Percentiles rank a stretch among this genome's conserved stretches.
These are phyloP conservation scores for Platynereis dumerilii DNA, from an alignment of 2,888 invertebrate genomes.

Conservation along the genomic window DNA sequence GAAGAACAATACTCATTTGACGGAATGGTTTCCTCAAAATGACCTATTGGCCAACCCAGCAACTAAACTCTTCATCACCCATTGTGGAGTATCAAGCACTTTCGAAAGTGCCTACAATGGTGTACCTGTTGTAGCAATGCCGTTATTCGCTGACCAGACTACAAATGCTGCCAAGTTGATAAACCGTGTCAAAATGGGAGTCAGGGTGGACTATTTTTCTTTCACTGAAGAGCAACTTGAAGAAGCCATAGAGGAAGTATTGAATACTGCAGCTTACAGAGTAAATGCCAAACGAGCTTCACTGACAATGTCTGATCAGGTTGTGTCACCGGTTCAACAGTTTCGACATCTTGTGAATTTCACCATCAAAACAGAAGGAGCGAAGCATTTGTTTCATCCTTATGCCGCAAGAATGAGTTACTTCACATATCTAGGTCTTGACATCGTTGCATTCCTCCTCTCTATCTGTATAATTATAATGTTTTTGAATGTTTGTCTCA, in stretches of 20 bases:
- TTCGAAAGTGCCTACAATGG: too few relatives aligned
- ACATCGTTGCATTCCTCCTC: background rate
- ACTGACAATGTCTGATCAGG: conserved; percentile 6
- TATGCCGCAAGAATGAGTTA: background rate
- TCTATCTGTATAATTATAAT: too few relatives aligned
- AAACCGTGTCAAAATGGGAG: too few relatives aligned
- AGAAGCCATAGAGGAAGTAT: conserved; percentile 7
- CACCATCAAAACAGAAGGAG: background rate
- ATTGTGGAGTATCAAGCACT: too few relatives aligned
- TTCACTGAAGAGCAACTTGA: background rate
- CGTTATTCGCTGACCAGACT: conserved; percentile 17
- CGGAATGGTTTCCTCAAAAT: too few relatives aligned
- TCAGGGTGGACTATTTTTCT: conserved; percentile 3
- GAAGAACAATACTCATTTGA: too few relatives aligned
- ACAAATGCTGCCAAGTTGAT: too few relatives aligned
- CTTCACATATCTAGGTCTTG: background rate
- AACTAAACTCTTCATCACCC: conserved; percentile 17
- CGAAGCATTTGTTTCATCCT: background rate
- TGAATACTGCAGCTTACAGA: background rate
- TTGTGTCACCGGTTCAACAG: background rate
- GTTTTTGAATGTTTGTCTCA: too few relatives aligned
- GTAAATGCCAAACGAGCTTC: conserved; percentile 14
- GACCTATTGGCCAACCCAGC: conserved; percentile 10
- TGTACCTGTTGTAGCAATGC: too few relatives aligned
- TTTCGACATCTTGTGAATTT: too few relatives aligned